These are phyloP conservation scores for Ellobium chinense DNA, from an alignment of 2,888 invertebrate species.

Conservation along the genomic window DNA sequence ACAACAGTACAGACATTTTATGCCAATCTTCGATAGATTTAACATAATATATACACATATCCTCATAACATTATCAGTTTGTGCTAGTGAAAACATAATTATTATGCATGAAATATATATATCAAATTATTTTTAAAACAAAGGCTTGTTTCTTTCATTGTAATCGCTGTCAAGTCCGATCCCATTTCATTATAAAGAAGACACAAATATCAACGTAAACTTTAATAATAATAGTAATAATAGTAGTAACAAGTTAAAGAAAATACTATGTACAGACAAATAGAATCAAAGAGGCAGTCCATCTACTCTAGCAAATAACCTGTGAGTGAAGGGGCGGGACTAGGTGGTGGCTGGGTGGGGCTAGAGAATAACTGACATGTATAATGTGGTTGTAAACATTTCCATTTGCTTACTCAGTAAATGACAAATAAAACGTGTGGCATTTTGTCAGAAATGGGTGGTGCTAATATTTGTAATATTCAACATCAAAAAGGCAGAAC, in stretches of 20 bases:
- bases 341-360: constrained; percentile 16
- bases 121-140: too few relatives aligned
- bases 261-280: neutral
- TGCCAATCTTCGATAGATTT: neutral
- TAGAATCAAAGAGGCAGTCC: neutral
- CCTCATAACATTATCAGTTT: neutral
- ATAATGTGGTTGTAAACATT: neutral
- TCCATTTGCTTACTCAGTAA: neutral
- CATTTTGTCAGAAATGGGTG: neutral
- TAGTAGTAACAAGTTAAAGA: neutral
- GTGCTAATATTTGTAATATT: constrained; percentile 28
- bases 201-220: neutral
- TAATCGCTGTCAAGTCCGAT: too few relatives aligned
- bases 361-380: neutral
- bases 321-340: neutral
- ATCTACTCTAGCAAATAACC: neutral
- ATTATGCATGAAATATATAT: too few relatives aligned
- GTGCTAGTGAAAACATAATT: neutral
- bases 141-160: too few relatives aligned
- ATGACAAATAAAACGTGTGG: neutral
- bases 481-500: constrained; percentile 39
- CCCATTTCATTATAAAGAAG: too few relatives aligned
- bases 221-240: constrained; percentile 12
- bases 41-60: neutral
- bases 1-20: too few relatives aligned